Evolutionary conservation across 2,888 invertebrate genomes (phyloP), one percentile per base, ranked within the genome.

Genomic region (Plagodis dolabraria): DNA sequence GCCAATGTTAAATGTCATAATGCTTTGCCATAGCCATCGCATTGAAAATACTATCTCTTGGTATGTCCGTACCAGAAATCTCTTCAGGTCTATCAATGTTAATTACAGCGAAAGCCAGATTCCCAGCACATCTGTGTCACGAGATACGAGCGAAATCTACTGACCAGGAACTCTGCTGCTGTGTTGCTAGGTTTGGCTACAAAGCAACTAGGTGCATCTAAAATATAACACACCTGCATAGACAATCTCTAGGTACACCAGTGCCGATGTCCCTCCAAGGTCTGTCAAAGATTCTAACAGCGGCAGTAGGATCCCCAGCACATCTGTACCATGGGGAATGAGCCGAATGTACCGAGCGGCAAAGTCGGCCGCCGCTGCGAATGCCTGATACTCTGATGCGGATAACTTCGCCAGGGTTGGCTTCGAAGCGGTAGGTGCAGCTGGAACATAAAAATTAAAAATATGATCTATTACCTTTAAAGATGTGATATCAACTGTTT

Each of bases 381-480:
- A 97, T 93, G 64, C 95, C 95, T 76, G 95, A 96, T 53, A 98
- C 93, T 55, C 96, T 95, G 50, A 98, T 92, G 63, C 96, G 95
- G 49, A 98, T 95, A 49, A 96, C 94, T 82, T 98, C 97, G 49
- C 97, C 97, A 53, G 95, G 95, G 75, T 96, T 96, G 0, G 96
- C 97, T 87, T 97, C 97, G 79, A 98, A 98, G 48, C 97, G 96
- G 85, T 98, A 98, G 47, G 96, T 94, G 86, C 98, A 98, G 76
- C 96, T 96, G 93, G 51, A 93, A 43, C 1, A 38, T 38, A 38
- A 4, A 38, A 4, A 9, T 38, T 8, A 8, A 8, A 9, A 38
- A 38, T 5, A 8, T 38, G 9, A 38, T 8, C 22, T 22, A 22
- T 22, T 22, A 22, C 4, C 22, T 22, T 22, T 22, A 4, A 22